These are phyloP conservation scores for Antigone vipio DNA, from an alignment of 2,113 vertebrate species.

Conservation along the genomic window DNA sequence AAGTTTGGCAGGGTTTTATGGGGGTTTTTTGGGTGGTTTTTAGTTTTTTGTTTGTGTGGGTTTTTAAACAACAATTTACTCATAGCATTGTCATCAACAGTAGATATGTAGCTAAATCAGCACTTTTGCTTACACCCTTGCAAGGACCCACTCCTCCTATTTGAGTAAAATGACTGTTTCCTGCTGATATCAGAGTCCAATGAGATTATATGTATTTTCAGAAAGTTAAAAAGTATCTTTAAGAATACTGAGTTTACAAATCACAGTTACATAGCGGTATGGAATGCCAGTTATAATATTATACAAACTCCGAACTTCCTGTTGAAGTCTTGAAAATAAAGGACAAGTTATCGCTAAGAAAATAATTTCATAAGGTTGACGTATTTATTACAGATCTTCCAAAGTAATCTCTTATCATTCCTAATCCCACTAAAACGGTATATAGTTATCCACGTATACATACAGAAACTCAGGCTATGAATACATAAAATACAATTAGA, in stretches of 20 bases:
- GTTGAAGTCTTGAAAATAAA: not conserved
- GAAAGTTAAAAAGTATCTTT: not conserved
- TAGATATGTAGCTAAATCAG: not conserved
- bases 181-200: not conserved
- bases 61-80: not conserved
- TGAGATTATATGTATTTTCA: not conserved
- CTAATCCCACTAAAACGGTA: not conserved
- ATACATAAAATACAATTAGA: not conserved
- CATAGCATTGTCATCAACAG: not conserved
- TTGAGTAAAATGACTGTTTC: not conserved
- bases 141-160: not conserved
- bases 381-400: slow-evolving; percentile 38
- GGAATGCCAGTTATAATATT: not conserved
- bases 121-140: not conserved
- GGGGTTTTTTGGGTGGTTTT: not conserved
- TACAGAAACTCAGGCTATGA: not conserved
- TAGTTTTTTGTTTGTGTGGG: not conserved
- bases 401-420: not conserved
- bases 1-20: not conserved
- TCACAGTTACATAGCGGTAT: not conserved
- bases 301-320: not conserved
- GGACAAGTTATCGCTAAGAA: not conserved
- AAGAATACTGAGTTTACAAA: not conserved
- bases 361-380: not conserved
- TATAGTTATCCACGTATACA: not conserved